Base-by-base conservation (phyloP, 2,888 invertebrate species). In the Microplitis deprimator region DNA sequence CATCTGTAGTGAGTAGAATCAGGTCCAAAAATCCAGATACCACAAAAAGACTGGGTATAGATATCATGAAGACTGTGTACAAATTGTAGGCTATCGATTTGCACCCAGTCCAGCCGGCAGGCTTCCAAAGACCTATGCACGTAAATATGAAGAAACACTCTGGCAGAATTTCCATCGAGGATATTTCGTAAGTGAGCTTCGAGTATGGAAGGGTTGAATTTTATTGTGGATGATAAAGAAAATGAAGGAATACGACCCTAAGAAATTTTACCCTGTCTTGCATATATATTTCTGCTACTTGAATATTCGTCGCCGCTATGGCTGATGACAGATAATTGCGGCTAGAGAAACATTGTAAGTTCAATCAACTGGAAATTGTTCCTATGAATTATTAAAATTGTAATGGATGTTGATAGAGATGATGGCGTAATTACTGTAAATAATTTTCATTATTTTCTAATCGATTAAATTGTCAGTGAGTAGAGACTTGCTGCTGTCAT, bases 71-170 rank as follows among this genome's bases (percentile, higher is more conserved):
- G 20, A 61, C 1, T 38, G 61, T 71, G n/a, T 71, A 71, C 6
- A 71, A n/a, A 38, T 71, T 59, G 16, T 71, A 71, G 6, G 61
- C 7, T 39, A n/a, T 39, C 4, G n/a, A n/a, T 70, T 60, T 70
- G 50, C 7, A 50, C 1, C 70, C 59, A 29, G 8, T 13, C 70
- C 70, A 70, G 16, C 20, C 20, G 10, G 38, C 17, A 8, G 70
- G 70, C 13, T 16, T 61, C 71, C 71, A 71, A n/a, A 71, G 16
- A 7, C 71, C 72, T 13, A 59, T 41, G 6, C 50, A 50, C n/a
- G 59, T 59, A 3, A 69, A 20, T n/a, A 59, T 20, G 20, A 59
- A 69, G 20, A 69, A 69, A 20, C 59, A 50, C 20, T 69, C 69
- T 40, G 68, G 40, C n/a, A 68, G 40, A 68, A 68, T 16, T n/a